Evolutionary conservation across 2,797 vertebrate genomes (phyloP).

Genomic region (Eulemur mongoz): DNA sequence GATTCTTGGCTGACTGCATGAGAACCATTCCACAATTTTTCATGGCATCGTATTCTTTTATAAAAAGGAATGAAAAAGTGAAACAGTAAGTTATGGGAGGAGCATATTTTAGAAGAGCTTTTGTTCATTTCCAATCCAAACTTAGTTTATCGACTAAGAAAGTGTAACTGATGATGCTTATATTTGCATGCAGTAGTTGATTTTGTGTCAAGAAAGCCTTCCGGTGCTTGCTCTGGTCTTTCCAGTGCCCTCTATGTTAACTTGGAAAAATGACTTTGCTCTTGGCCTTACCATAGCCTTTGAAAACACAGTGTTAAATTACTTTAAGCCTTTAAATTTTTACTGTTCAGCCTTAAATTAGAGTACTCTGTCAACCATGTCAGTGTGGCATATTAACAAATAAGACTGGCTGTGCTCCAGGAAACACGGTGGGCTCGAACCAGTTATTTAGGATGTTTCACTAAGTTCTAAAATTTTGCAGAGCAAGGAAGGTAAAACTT

Average conservation of each 20-base stretch:
- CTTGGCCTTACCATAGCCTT: neutral
- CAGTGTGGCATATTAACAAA: neutral
- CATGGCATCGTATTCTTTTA: neutral
- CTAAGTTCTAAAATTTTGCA: neutral
- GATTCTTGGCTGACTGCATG: neutral
- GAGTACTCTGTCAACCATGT: neutral
- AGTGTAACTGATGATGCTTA: neutral
- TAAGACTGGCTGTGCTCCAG: neutral
- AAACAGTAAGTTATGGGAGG: neutral
- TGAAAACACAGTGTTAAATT: neutral
- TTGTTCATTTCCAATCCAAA: neutral
- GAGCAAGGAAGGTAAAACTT: conserved; percentile 1
- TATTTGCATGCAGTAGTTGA: neutral
- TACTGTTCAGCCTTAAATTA: neutral
- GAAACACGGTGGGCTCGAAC: neutral
- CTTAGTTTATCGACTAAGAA: neutral
- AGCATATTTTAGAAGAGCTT: neutral
- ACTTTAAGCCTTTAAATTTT: neutral
- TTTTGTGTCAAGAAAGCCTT: neutral
- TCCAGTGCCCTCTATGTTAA: neutral
- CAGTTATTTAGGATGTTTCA: neutral
- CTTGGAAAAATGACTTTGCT: neutral
- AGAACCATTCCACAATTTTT: neutral
- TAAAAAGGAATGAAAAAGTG: neutral
- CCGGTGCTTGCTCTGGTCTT: neutral